A percentile compares a stretch with the other conserved stretches of the same genome.
Evolutionary conservation across 2,888 invertebrate species (phyloP).

Genomic region (Aspidiotus destructor): DNA sequence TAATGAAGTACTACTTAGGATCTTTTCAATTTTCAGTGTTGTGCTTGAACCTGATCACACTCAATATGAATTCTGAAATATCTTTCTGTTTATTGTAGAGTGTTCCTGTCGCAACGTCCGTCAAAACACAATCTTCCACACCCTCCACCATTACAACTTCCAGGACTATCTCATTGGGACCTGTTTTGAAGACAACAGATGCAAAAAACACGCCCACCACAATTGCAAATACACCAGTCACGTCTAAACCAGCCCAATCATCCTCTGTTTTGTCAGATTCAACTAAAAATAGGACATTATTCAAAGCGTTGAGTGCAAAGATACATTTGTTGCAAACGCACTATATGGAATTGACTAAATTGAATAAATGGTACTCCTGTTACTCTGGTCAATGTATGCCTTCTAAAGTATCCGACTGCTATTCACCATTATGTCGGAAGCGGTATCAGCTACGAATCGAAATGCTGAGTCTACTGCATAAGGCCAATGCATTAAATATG

Average conservation of each 20-base stretch:
- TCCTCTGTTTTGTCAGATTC: conserved; percentile 10
- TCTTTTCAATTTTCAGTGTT: too few species aligned
- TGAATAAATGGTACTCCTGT: conserved; percentile 63
- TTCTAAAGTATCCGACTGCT: conserved; percentile 54
- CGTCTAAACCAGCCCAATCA: neutral
- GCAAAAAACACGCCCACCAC: too few species aligned
- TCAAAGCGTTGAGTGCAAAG: conserved; percentile 17
- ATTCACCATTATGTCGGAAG: conserved; percentile 70
- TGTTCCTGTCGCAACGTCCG: too few species aligned
- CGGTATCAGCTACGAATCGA: conserved; percentile 62
- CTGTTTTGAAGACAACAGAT: neutral
- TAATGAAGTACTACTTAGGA: too few species aligned
- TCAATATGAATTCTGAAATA: too few species aligned
- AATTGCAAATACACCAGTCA: neutral
- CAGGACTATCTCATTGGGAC: neutral
- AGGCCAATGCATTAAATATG: conserved; percentile 35
- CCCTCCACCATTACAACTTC: neutral
- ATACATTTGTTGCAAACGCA: conserved; percentile 41
- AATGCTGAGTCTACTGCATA: conserved; percentile 48
- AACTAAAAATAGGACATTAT: conserved; percentile 16
- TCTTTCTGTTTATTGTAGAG: too few species aligned
- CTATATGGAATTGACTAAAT: conserved; percentile 57
- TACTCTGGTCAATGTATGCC: conserved; percentile 54
- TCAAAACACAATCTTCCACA: too few species aligned
- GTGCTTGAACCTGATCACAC: too few species aligned